Evolutionary conservation across 2,888 invertebrate species (phyloP), one percentile per base, ranked within the genome.

Genomic region (Tinea pellionella): DNA sequence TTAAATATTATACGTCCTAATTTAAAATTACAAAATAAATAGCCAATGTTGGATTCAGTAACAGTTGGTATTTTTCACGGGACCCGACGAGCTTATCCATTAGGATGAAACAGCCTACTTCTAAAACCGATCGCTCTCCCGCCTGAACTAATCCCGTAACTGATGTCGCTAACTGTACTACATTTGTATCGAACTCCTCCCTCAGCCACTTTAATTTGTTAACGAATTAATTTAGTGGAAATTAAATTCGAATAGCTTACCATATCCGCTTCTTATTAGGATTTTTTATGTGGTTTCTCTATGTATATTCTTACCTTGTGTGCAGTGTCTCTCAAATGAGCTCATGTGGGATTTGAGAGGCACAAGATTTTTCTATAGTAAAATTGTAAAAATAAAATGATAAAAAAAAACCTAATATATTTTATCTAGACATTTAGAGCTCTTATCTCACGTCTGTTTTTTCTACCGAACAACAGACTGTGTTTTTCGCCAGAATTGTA

Each of bases 91-190:
- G 57, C 57, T 57, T 57, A 57, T 57, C 57, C 57, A 57, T 57
- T 57, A 57, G 32, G n/a, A 16, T 32, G n/a, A 19, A 32, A 16
- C 18, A 30, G 57, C 57, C 57, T 57, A 57, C 57, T 57, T 29
- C 16, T 12, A 18, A 18, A 57, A 57, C 57, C 57, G 57, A 57
- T 57, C 57, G 57, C 18, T 57, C 57, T 57, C 29, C 32, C 19
- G 57, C 32, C 18, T 29, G 57, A 57, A 57, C 57, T 57, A 57
- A 57, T 57, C 57, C 57, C 30, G 57, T 57, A 32, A 57, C 57
- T 16, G 32, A 57, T 57, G 57, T 57, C 57, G 57, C 57, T 57
- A 57, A 57, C 57, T 57, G 57, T 16, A 29, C 29, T 57, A 30
- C 57, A 57, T 57, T 57, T 57, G 57, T 57, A 57, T 57, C 32